Percentiles rank a stretch among this genome's conserved stretches.
These are phyloP conservation scores for Poecilus cupreus DNA, from an alignment of 2,888 invertebrate species.

Conservation along the genomic window DNA sequence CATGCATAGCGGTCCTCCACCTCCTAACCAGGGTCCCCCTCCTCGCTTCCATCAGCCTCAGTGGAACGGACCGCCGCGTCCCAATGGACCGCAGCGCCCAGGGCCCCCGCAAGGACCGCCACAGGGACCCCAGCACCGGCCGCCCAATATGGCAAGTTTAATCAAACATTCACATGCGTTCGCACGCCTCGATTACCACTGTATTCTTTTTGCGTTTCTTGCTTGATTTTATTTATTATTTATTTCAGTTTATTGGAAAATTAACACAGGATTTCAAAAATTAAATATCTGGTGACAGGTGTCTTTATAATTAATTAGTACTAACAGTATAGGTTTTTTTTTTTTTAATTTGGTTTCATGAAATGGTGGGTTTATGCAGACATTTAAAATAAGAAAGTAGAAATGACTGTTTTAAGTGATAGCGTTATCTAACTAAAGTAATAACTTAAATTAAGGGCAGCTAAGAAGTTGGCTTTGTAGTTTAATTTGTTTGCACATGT, in stretches of 20 bases:
- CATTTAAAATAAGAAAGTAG: too few relatives aligned
- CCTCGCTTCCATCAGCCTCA: conserved; percentile 78
- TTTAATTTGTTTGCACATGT: too few relatives aligned
- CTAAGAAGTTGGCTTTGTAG: too few relatives aligned
- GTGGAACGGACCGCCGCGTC: conserved; percentile 77
- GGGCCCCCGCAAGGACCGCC: conserved; percentile 78
- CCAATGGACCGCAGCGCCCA: conserved; percentile 74
- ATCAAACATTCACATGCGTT: conserved; percentile 14
- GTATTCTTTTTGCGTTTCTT: neutral
- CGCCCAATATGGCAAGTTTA: conserved; percentile 76
- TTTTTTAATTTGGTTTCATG: neutral
- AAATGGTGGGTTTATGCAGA: neutral
- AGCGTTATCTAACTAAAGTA: neutral
- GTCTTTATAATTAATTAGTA: neutral
- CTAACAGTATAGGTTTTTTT: neutral
- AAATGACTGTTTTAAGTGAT: too few relatives aligned
- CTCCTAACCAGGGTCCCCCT: conserved; percentile 76
- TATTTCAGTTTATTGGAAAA: conserved; percentile 11
- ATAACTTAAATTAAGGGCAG: neutral
- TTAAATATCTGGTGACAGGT: neutral
- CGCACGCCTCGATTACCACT: conserved; percentile 1
- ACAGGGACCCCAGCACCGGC: conserved; percentile 76
- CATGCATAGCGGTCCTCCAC: conserved; percentile 77
- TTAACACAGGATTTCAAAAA: neutral
- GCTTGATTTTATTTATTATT: conserved; percentile 21